Conservation (phyloP, 1,140 invertebrate genomes). For the Metopolophium dirhodum region DNA sequence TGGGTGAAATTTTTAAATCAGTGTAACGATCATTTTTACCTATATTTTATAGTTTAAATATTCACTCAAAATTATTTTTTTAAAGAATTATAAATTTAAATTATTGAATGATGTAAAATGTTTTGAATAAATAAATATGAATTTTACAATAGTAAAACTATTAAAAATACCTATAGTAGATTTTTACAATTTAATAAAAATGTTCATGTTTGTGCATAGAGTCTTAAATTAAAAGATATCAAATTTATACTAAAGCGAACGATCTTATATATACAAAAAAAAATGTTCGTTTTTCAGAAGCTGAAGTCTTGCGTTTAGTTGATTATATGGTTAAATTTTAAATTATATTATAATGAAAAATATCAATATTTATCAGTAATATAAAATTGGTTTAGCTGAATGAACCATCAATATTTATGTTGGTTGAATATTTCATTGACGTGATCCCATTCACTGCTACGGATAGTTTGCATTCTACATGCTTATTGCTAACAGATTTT, state of each 20-base stretch:
- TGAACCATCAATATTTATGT: constrained; percentile 24
- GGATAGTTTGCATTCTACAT: background rate
- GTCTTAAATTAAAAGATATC: constrained; percentile 32
- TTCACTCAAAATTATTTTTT: background rate
- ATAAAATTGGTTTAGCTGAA: constrained; percentile 22
- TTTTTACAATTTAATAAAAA: background rate
- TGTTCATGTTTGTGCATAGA: background rate
- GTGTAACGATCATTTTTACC: background rate
- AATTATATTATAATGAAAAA: background rate
- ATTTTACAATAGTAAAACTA: background rate
- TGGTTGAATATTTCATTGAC: constrained; percentile 19
- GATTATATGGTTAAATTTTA: background rate
- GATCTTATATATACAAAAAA: constrained; percentile 3
- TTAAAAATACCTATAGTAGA: background rate
- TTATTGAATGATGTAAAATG: no score
- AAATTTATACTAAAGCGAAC: background rate
- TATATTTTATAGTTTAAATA: background rate
- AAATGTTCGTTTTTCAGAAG: constrained; percentile 3
- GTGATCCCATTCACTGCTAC: background rate
- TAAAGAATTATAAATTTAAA: background rate
- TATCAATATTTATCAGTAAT: background rate
- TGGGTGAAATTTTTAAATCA: background rate
- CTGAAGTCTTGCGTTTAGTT: background rate
- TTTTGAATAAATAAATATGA: no score
- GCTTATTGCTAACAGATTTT: constrained; percentile 20